Percentiles rank a stretch among this genome's conserved stretches.
phyloP scores from a whole-genome alignment of 2,113 vertebrate species.

The Platysteira castanea region DNA sequence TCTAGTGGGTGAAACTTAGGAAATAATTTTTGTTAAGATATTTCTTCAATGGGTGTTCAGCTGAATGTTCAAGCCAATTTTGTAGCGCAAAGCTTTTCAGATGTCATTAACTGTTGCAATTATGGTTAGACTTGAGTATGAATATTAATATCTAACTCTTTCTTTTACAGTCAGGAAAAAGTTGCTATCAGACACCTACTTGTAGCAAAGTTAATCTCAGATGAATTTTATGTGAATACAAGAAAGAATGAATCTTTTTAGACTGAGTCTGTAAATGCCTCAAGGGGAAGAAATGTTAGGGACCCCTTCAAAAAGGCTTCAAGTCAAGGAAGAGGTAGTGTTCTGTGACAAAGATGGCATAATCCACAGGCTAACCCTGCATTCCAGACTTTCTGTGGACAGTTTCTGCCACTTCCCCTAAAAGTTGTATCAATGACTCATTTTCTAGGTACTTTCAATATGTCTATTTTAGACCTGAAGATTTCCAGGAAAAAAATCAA shows the following conservation, averaged over 20 bases:
- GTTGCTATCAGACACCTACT: not conserved
- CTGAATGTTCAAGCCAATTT: not conserved
- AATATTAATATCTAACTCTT: not conserved
- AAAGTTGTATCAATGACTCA: not conserved
- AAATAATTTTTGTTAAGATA: not conserved
- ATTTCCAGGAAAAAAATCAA: not conserved
- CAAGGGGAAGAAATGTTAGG: not conserved
- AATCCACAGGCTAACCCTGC: not conserved
- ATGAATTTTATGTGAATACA: not conserved
- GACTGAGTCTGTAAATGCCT: not conserved
- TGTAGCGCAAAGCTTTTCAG: not conserved
- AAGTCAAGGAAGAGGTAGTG: not conserved
- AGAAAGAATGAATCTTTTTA: not conserved
- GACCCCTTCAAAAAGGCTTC: not conserved
- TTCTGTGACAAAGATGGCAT: not conserved
- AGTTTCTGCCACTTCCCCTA: not conserved
- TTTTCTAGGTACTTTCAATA: not conserved
- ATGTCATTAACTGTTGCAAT: not conserved
- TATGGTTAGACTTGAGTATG: not conserved
- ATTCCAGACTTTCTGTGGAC: not conserved
- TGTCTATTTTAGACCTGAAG: not conserved
- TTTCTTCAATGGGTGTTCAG: not conserved
- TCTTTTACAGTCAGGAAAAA: not conserved
- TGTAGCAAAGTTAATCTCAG: not conserved
- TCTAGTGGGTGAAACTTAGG: not conserved